Base-by-base conservation (phyloP, 2,888 invertebrate species). In the Leptopilina drosophilae region DNA sequence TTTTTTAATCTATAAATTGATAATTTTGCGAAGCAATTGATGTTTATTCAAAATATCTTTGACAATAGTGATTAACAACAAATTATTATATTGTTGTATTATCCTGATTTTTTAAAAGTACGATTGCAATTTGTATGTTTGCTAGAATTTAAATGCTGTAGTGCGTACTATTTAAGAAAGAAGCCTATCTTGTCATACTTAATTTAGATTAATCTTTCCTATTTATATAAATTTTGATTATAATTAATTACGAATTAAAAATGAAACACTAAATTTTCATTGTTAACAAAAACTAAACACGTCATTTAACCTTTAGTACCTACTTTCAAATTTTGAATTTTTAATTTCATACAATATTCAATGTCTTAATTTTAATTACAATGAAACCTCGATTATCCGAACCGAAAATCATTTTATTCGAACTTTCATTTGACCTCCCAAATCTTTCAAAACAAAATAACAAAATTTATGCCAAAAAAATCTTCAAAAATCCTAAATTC, bases 141-240 rank as follows among this genome's bases (percentile, higher is more conserved):
- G 42, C 66, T 42, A 42, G 66, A 66, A 66, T 42, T 65, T 15
- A 46, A 66, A 66, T 65, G 42, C 33, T 65, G 12, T 40, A 40
- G 12, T 65, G 33, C 14, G 65, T 65, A 65, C 40, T 40, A 62
- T 62, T 46, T 6, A 15, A 66, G n/a, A 46, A 66, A 66, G 46
- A 42, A 42, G 66, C 66, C 66, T 66, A 66, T 66, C 66, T 66
- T 66, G 66, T 66, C 66, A 42, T 42, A 40, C 33, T 66, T 66
- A n/a, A 8, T 1, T 9, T 4, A 66, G 5, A 66, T n/a, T n/a
- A 66, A n/a, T 66, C 9, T 66, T 42, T 40, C 8, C 8, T 64
- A 14, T 42, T 14, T 42, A n/a, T 66, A 5, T 65, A 33, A 33
- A 65, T 14, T 65, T 65, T 33, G 5, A 3, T 65, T 33, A 33